phyloP scores from a whole-genome alignment of 2,888 invertebrate species.

The Capitulum mitella region DNA sequence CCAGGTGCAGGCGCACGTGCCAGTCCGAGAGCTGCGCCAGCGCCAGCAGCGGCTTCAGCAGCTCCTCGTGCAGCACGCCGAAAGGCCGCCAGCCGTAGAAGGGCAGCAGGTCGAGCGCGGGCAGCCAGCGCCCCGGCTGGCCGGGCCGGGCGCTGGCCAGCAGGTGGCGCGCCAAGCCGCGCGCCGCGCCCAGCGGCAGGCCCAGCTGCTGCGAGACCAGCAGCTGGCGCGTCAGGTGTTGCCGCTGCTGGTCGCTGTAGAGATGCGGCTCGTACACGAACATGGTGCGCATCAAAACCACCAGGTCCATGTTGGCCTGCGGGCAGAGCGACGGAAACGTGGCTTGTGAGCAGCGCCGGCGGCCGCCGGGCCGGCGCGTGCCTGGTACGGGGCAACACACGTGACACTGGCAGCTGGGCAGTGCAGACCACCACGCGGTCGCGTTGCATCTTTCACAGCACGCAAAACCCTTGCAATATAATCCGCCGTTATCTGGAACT shows the following conservation, averaged over 20 bases:
- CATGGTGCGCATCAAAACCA: background rate
- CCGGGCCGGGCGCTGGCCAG: background rate
- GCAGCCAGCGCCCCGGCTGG: background rate
- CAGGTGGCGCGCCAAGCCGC: background rate
- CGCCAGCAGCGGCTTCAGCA: background rate
- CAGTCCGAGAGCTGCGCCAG: background rate
- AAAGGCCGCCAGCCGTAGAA: slow-evolving; percentile 17
- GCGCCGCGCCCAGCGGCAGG: background rate
- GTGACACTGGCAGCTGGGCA: too few relatives aligned
- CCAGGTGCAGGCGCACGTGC: background rate
- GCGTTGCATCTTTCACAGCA: too few relatives aligned
- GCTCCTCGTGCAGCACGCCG: background rate
- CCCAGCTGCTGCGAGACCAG: background rate
- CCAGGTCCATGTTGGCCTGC: background rate
- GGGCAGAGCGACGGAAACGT: background rate
- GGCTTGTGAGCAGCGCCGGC: too few relatives aligned
- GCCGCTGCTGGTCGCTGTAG: background rate
- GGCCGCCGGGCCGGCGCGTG: too few relatives aligned
- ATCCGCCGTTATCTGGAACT: too few relatives aligned
- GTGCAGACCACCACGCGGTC: too few relatives aligned
- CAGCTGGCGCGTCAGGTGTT: slow-evolving; percentile 1
- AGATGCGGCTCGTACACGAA: background rate
- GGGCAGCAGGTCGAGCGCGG: slow-evolving; percentile 16
- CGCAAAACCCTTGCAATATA: too few relatives aligned
- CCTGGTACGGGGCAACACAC: too few relatives aligned